Conservation (phyloP, 2,113 vertebrate genomes). For the Actinemys pallida region DNA sequence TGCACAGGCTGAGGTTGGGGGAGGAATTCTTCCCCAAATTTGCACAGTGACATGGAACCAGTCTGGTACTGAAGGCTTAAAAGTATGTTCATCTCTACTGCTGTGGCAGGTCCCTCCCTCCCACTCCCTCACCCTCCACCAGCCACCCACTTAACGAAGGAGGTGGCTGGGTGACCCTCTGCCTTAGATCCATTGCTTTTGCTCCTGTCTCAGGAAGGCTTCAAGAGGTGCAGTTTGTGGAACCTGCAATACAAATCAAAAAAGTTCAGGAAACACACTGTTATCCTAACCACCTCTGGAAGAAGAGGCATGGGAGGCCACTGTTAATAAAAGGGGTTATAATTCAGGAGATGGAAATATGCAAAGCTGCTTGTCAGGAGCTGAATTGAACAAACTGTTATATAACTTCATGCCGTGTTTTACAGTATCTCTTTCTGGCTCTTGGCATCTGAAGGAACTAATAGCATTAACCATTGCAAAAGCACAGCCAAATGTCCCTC, state of each 20-base stretch:
- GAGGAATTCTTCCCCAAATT: background rate
- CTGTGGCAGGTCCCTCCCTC: background rate
- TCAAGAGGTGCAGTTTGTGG: background rate
- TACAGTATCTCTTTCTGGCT: background rate
- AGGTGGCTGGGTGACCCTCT: background rate
- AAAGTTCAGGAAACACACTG: background rate
- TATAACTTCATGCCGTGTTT: background rate
- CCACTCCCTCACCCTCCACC: background rate
- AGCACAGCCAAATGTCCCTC: constrained; percentile 61
- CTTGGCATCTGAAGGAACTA: constrained; percentile 32
- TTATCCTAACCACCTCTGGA: background rate
- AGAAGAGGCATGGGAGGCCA: background rate
- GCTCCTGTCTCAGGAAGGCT: background rate
- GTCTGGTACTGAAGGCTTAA: background rate
- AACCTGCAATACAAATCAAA: background rate
- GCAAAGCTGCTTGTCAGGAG: background rate
- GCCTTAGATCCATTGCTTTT: background rate
- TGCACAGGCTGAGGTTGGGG: background rate
- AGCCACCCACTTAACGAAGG: accelerated
- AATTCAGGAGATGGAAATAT: background rate
- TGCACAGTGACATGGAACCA: background rate
- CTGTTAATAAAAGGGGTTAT: background rate
- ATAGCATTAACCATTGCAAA: background rate
- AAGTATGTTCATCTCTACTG: background rate
- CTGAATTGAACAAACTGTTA: background rate